phyloP scores from a whole-genome alignment of 1,140 invertebrate species.

The Cotesia glomerata region DNA sequence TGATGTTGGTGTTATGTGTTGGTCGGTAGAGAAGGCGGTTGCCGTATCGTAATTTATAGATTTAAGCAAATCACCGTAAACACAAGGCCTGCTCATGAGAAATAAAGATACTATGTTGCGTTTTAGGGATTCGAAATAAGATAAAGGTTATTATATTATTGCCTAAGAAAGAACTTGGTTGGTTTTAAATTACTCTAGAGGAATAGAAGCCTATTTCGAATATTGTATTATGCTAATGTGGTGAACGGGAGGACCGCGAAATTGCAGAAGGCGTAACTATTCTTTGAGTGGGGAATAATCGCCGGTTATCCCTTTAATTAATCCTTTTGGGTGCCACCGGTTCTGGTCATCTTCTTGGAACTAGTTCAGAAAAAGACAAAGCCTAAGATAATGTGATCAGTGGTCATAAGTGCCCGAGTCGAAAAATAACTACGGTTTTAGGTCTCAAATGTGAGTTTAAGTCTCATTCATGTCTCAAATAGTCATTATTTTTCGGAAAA shows the following conservation, averaged over 20 bases:
- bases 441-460: too few relatives aligned
- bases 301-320: background rate
- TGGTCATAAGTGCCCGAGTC: too few relatives aligned
- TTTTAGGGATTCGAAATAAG: background rate
- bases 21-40: conserved; percentile 39
- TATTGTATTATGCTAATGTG: background rate
- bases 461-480: too few relatives aligned
- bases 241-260: background rate
- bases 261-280: background rate
- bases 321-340: background rate
- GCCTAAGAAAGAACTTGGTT: too few relatives aligned
- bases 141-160: background rate
- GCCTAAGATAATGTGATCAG: too few relatives aligned
- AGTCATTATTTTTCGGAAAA: too few relatives aligned
- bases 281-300: background rate
- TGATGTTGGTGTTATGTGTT: background rate
- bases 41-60: conserved; percentile 58
- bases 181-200: background rate
- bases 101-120: too few relatives aligned
- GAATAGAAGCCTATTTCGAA: background rate
- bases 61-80: conserved; percentile 47
- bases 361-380: background rate
- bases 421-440: too few relatives aligned
- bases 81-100: background rate
- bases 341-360: background rate